Base-by-base conservation (phyloP, 53 echinoderm and acorn worm species). In the Echinarachnius parma region DNA sequence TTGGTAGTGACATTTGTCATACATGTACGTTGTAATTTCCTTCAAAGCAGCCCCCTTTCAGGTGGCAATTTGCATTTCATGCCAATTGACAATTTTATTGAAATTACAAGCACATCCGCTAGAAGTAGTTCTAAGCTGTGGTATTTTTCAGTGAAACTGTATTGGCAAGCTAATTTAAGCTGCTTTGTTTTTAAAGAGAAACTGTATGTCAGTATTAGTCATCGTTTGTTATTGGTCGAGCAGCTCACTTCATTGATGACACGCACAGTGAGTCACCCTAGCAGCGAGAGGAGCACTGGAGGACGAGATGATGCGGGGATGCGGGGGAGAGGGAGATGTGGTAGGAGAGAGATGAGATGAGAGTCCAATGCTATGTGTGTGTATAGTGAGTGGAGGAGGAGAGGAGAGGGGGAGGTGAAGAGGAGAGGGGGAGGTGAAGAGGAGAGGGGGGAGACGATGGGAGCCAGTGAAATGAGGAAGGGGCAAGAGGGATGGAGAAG, bases 121-220 rank as follows among this genome's bases (percentile, higher is more conserved):
- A n/a, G n/a, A n/a, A n/a, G n/a, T n/a, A n/a, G n/a, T n/a, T n/a
- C n/a, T n/a, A n/a, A n/a, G n/a, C n/a, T n/a, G n/a, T n/a, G n/a
- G 59, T 59, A 32, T 30, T 59, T 34, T 32, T 59, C 8, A 34
- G 31, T 32, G 59, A 18, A 59, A 34, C 33, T 9, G 34, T 31
- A 9, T 59, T 59, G 19, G 59, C 34, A 31, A 59, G 31, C 34
- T 31, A 59, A 31, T 59, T 59, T 59, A 31, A 31, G 32, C 59
- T 34, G 62, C 62, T 62, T 66, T 66, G 46, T 45, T 66, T 66
- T 66, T 25, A 28, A 48, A 19, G 36, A 1, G n/a, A 14, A 48
- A 30, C 20, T 66, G 25, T 66, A 48, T 66, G 66, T 66, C 66
- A 66, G 66, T 16, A 66, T 66, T 66, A 66, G 66, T 66, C 66